Base-by-base conservation (phyloP, 2,888 invertebrate species). In the Eupithecia inturbata region DNA sequence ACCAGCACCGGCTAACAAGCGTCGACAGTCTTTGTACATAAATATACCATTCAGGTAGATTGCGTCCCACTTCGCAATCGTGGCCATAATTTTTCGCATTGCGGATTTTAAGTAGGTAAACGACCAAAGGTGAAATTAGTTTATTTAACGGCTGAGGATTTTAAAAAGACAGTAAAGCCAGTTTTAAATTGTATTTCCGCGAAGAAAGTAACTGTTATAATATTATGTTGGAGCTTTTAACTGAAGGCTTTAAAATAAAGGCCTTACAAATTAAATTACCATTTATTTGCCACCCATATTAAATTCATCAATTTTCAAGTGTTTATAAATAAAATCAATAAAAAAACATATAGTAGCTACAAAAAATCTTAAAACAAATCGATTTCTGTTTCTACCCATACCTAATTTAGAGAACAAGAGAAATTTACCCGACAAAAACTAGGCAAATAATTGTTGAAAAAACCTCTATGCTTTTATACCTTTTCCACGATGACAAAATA, bases 31-130 rank as follows among this genome's bases (percentile, higher is more conserved):
- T 68, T 71, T 45, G 3, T 45, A 22, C 36, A 22, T 68, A 33
- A 72, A 53, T 57, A 12, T 60, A 88, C 89, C 90, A 89, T 92
- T 92, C 92, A 92, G 91, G 92, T 92, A 84, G 88, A 91, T 88
- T 89, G 88, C 89, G 84, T 87, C 87, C 88, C 88, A 91, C 87
- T 91, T 90, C 88, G 87, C 87, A 86, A 89, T 87, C 89, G 85
- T 88, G 85, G 87, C 87, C 83, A 91, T 93, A 91, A 92, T 93
- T 93, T 93, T 92, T 93, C 92, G 93, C 93, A 93, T 89, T 93
- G 93, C 92, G 91, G 93, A 91, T 92, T 92, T 91, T 66, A 66
- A 66, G 66, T 66, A 66, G 66, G 66, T 66, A 66, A 66, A 66
- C 66, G 66, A 26, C 66, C 82, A 84, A 66, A 75, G 67, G 62